Evolutionary conservation across 2,797 vertebrate species (phyloP), one percentile per base, ranked within the genome.

Genomic region (Sebastiscus tertius): DNA sequence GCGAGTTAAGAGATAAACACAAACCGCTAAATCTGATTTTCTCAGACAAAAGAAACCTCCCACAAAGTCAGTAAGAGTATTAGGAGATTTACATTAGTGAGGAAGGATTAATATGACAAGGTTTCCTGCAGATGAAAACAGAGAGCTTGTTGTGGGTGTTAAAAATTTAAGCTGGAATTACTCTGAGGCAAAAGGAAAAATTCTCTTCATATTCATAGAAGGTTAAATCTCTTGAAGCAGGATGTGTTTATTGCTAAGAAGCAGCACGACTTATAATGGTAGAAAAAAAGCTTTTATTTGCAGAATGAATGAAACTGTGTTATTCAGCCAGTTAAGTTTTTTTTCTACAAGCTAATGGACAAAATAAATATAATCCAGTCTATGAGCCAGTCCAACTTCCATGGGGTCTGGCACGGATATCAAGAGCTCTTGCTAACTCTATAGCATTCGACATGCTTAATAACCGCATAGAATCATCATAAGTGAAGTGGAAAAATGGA

Each of bases 51-150:
- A 58, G 65, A 77, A 77, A 58, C 91, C 89, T 59, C 75, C 86
- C 81, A 89, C 85, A 82, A 75, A 86, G 87, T 66, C 75, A 11
- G 16, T 89, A 87, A 85, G 85, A 84, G 87, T 75, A 84, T 93
- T 87, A 91, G 49, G 64, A 89, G 90, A 88, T 90, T 91, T 90
- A 86, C 84, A 87, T 89, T 68, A 86, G 82, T 22, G 65, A 61
- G 75, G 74, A 82, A 74, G 58, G 67, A 89, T 91, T 92, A 81
- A 58, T 78, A 85, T 85, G 85, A 88, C 78, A 83, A 75, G 56
- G 52, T 86, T 88, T 87, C 71, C 74, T 83, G 66, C 55, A 73
- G 64, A 81, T 69, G 34, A 77, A 82, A 84, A 83, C 67, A 58
- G 31, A 82, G 60, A 18, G 39, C 62, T 85, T 80, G 74, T 88